These are phyloP conservation scores for Tachyglossus aculeatus DNA, from an alignment of 2,797 vertebrate genomes.

Conservation along the genomic window DNA sequence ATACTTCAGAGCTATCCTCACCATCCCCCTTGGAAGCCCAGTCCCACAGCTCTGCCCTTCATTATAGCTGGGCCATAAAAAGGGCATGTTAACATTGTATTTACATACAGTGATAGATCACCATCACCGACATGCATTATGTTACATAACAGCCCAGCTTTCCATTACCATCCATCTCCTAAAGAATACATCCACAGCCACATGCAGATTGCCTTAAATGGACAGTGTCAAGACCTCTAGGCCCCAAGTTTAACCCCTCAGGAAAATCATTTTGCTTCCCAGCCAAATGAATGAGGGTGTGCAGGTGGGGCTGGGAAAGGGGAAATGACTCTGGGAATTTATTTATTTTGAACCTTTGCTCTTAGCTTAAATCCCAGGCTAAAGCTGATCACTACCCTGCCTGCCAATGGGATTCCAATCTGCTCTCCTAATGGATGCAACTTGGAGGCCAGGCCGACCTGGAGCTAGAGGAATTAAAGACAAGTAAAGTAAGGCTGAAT, in stretches of 20 bases:
- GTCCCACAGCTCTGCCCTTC: neutral
- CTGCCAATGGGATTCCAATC: too few relatives aligned
- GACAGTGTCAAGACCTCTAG: neutral
- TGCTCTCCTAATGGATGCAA: neutral
- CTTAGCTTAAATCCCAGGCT: neutral
- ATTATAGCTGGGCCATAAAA: constrained; percentile 20
- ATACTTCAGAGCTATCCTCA: neutral
- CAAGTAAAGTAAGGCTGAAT: neutral
- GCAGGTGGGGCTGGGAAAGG: neutral
- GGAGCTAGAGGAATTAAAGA: neutral
- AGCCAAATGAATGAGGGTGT: neutral
- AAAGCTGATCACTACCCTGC: neutral
- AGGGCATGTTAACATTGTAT: constrained; percentile 13
- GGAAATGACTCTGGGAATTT: neutral
- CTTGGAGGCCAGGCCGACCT: neutral
- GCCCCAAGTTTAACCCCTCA: neutral
- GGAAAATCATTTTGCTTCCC: neutral
- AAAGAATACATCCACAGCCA: neutral
- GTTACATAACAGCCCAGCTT: constrained; percentile 22
- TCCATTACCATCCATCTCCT: constrained; percentile 36
- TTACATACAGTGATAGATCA: constrained; percentile 18
- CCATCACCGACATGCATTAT: neutral
- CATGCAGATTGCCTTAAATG: constrained; percentile 10
- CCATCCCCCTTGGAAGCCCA: neutral
- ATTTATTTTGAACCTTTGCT: neutral